Evolutionary conservation across 2,113 vertebrate genomes (phyloP).

Genomic region (Bos taurus): DNA sequence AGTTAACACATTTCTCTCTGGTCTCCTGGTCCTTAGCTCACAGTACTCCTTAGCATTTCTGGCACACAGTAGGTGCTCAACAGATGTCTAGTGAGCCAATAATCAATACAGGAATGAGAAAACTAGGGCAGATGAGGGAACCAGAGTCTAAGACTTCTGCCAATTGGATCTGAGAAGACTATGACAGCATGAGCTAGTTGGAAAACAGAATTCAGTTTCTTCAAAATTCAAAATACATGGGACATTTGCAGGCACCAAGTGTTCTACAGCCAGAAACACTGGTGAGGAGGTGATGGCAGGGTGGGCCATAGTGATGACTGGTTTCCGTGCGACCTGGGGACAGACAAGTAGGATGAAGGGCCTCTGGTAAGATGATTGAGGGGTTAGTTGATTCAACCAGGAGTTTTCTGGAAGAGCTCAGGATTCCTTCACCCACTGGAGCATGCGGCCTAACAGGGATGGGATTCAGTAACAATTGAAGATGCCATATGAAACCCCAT

Average conservation of each 20-base stretch:
- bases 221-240: background rate
- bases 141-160: background rate
- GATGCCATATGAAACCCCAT: background rate
- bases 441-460: background rate
- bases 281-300: background rate
- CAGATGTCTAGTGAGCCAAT: background rate
- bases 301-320: fast-evolving
- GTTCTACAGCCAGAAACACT: background rate
- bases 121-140: background rate
- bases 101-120: background rate
- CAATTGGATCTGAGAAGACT: background rate
- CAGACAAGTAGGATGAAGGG: background rate
- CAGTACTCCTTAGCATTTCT: background rate
- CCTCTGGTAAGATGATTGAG: background rate
- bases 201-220: background rate
- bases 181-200: fast-evolving
- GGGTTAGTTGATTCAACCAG: background rate
- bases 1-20: background rate
- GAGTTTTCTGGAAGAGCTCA: background rate
- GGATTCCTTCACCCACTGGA: background rate
- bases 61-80: background rate
- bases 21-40: background rate
- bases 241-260: background rate
- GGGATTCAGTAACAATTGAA: background rate
- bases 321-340: background rate